Evolutionary conservation across 1,140 invertebrate species (phyloP).

Genomic region (Aphis craccivora): DNA sequence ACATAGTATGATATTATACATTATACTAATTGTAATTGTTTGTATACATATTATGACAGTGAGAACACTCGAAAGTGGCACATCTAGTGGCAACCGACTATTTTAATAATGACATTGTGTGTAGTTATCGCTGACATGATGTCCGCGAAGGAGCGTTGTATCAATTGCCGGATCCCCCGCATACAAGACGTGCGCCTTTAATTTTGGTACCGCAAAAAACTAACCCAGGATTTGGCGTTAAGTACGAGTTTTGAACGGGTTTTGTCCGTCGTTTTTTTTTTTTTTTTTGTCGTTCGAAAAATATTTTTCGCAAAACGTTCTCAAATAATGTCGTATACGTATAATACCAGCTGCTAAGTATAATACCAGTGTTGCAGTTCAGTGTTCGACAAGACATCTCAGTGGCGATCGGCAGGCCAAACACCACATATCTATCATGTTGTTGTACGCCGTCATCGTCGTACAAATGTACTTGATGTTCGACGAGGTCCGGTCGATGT

Average conservation of each 20-base stretch:
- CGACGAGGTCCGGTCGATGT: background rate
- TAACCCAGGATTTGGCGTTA: fast-evolving
- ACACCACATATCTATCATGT: too few species aligned
- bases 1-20: background rate
- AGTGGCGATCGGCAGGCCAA: background rate
- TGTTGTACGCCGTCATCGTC: background rate
- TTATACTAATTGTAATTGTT: background rate
- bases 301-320: background rate
- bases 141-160: background rate
- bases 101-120: background rate
- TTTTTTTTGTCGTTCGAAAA: background rate
- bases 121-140: background rate
- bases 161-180: background rate
- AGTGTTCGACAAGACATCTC: too few species aligned
- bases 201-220: background rate
- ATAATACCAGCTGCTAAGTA: too few species aligned
- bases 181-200: too few species aligned
- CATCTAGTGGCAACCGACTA: background rate
- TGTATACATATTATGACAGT: background rate
- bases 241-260: background rate
- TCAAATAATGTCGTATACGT: background rate
- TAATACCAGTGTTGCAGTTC: too few species aligned
- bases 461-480: background rate
- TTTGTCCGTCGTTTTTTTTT: background rate
- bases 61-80: background rate